Evolutionary conservation across 2,888 invertebrate genomes (phyloP), one percentile per base, ranked within the genome.

Genomic region (Autographa gamma): DNA sequence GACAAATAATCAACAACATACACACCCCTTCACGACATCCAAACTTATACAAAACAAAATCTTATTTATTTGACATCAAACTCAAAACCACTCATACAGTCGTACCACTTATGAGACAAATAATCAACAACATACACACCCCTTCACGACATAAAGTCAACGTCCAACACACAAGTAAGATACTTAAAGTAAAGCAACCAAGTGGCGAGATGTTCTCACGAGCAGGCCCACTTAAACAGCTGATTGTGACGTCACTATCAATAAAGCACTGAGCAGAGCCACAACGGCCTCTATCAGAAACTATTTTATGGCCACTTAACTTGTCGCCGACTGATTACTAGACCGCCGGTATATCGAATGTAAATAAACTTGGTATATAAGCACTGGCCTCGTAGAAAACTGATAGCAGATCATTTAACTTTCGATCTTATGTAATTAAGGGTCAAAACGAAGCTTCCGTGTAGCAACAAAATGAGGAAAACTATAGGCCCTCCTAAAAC

Each of bases 291-390:
- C 54, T 56, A 56, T 56, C 54, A 69, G 69, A 69, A 73, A 65
- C 66, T 43, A 66, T 66, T 73, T 73, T 66, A 73, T 52, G 73
- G 67, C 60, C 34, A 61, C 66, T 60, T 66, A 73, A 73, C 66
- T 73, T 69, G 62, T 59, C 60, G 66, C 34, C 66, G 69, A 25
- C 54, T 73, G 73, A 73, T 73, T 69, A 63, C 62, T 60, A 63
- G 65, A 60, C 73, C 69, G 73, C 73, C 73, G 48, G n/a, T n/a
- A n/a, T 48, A 48, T 48, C 48, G 48, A 48, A 48, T 48, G 48
- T 48, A 48, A 48, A 48, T 48, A 48, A 48, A 48, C n/a, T 48
- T 25, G 25, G n/a, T 48, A n/a, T 48, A 43, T 16, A 43, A 48
- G 48, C n/a, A 48, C 48, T 48, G n/a, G 48, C 8, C n/a, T 48